Base-by-base conservation (phyloP, 1,140 invertebrate species). In the Cydia strobilella region DNA sequence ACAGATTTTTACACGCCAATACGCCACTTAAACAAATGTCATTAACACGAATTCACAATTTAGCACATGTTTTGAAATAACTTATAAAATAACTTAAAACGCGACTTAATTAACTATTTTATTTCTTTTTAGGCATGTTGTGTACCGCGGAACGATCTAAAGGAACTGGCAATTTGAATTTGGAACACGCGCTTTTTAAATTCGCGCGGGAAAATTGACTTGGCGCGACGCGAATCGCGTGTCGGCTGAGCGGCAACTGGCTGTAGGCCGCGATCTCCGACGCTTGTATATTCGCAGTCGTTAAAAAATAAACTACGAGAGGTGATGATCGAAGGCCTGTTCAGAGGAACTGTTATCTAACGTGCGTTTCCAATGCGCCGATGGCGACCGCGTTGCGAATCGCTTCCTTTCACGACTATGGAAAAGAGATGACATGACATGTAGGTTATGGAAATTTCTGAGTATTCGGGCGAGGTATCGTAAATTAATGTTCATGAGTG, bases 111-210 rank as follows among this genome's bases (percentile, higher is more conserved):
- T 66, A 4, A 65, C 39, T 48, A 51, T 77, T 51, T 75, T 90
- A 92, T 91, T 92, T 92, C 87, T 88, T 92, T 81, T 92, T 92
- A 90, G 90, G 90, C 90, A 92, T 92, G 76, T 88, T 18, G 66
- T 35, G 79, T 72, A 78, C 71, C 75, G 78, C 74, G 73, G 79
- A 77, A 72, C 35, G 71, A 77, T 76, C 77, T 72, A 83, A 83
- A 82, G 80, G 77, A 84, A 84, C 75, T 80, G 74, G 73, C 73
- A 74, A 79, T 71, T 75, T 80, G 73, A 75, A 80, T 80, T 77
- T 75, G 77, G 72, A 77, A 83, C 77, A 77, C 35, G 66, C 74
- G 76, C 66, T 81, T 89, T 69, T 86, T 85, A 80, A 91, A 90
- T 84, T 84, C 76, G 76, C 81, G 84, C 90, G 89, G 86, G 87